These are phyloP conservation scores for Gorsachius magnificus DNA, from an alignment of 2,797 vertebrate species.

Conservation along the genomic window DNA sequence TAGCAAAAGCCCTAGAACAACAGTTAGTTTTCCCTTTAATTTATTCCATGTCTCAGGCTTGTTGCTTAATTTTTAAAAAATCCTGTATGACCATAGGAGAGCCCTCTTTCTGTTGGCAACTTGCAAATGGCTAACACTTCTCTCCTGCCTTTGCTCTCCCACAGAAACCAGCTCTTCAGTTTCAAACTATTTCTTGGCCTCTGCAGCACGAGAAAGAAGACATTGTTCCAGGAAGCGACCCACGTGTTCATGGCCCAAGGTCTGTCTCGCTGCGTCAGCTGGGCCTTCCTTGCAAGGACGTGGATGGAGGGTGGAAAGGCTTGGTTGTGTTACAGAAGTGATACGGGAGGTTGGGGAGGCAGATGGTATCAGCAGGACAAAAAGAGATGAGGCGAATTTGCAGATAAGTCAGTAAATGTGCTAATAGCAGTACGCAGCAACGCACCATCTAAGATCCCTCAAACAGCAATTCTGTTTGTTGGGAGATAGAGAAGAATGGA, in stretches of 20 bases:
- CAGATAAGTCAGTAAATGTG: neutral
- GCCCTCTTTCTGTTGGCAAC: neutral
- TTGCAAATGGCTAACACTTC: neutral
- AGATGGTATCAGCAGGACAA: neutral
- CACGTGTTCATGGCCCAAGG: neutral
- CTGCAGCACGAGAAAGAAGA: neutral
- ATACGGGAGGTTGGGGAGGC: neutral
- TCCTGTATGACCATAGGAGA: neutral
- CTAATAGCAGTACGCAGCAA: neutral
- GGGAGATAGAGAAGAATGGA: neutral
- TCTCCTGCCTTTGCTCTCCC: neutral
- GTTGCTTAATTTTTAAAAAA: neutral
- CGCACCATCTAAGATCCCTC: neutral
- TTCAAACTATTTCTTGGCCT: neutral
- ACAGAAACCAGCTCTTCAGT: neutral
- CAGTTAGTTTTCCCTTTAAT: conserved; percentile 2
- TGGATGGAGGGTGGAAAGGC: neutral
- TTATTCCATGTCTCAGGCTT: neutral
- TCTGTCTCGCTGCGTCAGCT: neutral
- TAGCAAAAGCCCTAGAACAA: conserved; percentile 23
- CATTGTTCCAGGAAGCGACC: neutral
- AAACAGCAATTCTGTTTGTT: neutral
- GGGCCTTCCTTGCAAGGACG: neutral
- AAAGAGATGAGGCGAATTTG: neutral
- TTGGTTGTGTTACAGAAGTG: neutral